Conservation (phyloP, 2,888 invertebrate species). For the Napeogenes sylphis region DNA sequence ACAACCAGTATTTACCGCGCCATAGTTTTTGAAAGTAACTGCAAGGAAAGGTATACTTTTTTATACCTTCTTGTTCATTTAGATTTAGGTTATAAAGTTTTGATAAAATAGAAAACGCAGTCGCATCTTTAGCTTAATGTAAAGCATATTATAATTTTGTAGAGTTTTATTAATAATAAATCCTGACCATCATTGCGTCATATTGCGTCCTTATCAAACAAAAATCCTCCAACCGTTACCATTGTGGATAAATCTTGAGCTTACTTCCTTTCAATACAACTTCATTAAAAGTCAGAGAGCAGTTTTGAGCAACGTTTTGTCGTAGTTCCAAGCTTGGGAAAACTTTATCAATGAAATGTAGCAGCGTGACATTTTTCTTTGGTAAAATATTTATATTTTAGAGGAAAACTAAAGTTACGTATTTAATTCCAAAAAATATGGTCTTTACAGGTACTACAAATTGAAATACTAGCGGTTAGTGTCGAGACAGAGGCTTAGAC, state of each 20-base stretch:
- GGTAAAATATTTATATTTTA: slow-evolving; percentile 19
- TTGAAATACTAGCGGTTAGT: too few relatives aligned
- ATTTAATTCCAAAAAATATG: slow-evolving; percentile 1
- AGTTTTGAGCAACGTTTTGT: slow-evolving; percentile 21
- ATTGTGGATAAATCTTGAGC: slow-evolving; percentile 11
- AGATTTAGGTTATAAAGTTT: too few relatives aligned
- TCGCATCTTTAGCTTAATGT: too few relatives aligned
- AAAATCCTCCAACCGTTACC: slow-evolving; percentile 1
- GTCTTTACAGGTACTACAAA: background rate
- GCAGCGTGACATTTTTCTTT: slow-evolving; percentile 14
- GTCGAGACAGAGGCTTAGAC: too few relatives aligned
- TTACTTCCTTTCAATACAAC: slow-evolving; percentile 20
- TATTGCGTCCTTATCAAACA: background rate
- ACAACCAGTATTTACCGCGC: too few relatives aligned
- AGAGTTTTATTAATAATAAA: too few relatives aligned
- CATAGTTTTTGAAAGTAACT: too few relatives aligned
- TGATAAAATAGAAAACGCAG: too few relatives aligned
- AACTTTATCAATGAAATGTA: slow-evolving; percentile 21
- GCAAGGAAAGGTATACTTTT: too few relatives aligned
- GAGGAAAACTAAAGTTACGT: slow-evolving; percentile 12
- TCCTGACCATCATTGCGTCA: background rate
- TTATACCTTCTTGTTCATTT: too few relatives aligned
- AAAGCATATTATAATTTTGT: too few relatives aligned
- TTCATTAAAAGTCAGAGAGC: slow-evolving; percentile 23
- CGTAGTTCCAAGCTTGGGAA: slow-evolving; percentile 14